Evolutionary conservation across 2,797 vertebrate species (phyloP).

Genomic region (Mareca penelope): DNA sequence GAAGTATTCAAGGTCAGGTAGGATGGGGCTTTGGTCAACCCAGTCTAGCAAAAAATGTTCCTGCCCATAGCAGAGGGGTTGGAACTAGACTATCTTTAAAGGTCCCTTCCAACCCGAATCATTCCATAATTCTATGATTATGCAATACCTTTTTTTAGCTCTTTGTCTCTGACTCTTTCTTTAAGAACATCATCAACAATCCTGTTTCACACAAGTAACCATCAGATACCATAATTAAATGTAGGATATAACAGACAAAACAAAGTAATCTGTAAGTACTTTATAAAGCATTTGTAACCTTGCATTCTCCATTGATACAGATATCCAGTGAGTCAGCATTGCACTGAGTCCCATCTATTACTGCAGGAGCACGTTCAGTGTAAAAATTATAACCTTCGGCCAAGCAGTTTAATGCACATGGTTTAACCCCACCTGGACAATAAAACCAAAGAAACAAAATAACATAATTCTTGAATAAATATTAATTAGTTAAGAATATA

Average conservation of each 20-base stretch:
- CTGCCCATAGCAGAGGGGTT: too few species aligned
- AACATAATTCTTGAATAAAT: not conserved
- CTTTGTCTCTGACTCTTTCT: not conserved
- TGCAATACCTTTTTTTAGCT: not conserved
- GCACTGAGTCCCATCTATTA: conserved; percentile 96
- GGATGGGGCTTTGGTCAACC: too few species aligned
- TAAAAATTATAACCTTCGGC: conserved; percentile 99
- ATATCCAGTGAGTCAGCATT: conserved; percentile 96
- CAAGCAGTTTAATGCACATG: conserved; percentile 97
- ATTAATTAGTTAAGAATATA: not conserved
- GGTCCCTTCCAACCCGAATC: too few species aligned
- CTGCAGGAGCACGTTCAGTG: conserved; percentile 95
- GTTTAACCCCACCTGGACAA: conserved; percentile 92
- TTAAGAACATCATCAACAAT: not conserved
- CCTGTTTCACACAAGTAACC: not conserved
- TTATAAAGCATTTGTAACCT: conserved; percentile 80
- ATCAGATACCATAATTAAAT: not conserved
- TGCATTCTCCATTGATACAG: conserved; percentile 99
- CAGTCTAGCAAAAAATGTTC: too few species aligned
- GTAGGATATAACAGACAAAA: not conserved
- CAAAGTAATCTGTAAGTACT: not conserved
- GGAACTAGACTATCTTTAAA: too few species aligned
- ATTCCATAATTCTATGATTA: not conserved
- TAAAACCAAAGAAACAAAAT: conserved; percentile 39
- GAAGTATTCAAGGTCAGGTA: too few species aligned